Evolutionary conservation across 1,140 invertebrate species (phyloP).

Genomic region (Drosophila bocqueti): DNA sequence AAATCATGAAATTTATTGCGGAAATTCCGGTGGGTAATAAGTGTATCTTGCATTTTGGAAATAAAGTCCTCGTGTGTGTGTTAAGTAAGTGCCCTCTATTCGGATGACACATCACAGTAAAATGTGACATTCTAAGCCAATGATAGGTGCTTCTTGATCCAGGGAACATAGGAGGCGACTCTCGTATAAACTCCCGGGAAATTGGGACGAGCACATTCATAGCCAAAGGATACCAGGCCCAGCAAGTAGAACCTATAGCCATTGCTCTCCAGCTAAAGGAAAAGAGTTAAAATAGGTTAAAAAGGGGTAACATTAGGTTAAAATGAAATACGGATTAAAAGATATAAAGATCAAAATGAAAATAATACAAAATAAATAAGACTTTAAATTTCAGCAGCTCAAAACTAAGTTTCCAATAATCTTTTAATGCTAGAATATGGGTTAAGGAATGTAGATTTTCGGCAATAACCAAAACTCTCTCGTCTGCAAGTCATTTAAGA

Average conservation of each 20-base stretch:
- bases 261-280: slow-evolving; percentile 51
- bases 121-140: slow-evolving; percentile 18
- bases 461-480: not conserved
- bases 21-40: slow-evolving; percentile 23
- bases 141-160: slow-evolving; percentile 65
- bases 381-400: not conserved
- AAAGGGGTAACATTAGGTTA: not conserved
- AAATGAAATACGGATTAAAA: not conserved
- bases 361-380: too few species aligned
- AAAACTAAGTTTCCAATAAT: not conserved
- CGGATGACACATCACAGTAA: slow-evolving; percentile 16
- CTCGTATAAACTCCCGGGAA: slow-evolving; percentile 90
- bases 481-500: slow-evolving; percentile 33
- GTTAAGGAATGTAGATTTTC: not conserved
- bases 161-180: slow-evolving; percentile 85
- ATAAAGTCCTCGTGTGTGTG: not conserved
- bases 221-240: slow-evolving; percentile 89
- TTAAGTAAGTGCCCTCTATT: slow-evolving; percentile 2
- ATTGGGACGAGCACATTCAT: slow-evolving; percentile 88
- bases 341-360: too few species aligned
- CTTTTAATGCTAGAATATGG: not conserved
- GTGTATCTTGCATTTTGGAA: slow-evolving; percentile 9
- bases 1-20: slow-evolving; percentile 42
- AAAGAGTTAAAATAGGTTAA: not conserved
- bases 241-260: slow-evolving; percentile 86